These are phyloP conservation scores for Zoanthus solanderi DNA, from an alignment of 92 coral and sea anemone genomes.

Conservation along the genomic window DNA sequence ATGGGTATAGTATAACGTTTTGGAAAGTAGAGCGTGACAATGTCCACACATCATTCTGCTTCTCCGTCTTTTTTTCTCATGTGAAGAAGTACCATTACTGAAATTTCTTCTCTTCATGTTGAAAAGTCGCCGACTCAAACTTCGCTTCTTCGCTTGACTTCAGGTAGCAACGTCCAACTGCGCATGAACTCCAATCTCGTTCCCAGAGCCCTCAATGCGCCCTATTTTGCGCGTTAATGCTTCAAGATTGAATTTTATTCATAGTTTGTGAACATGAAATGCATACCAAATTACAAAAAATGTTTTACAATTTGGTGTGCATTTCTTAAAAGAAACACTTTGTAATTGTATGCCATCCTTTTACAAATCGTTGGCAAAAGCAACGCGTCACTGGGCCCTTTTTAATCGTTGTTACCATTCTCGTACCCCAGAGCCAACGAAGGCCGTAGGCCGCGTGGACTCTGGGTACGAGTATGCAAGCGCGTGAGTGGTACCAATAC, in stretches of 20 bases:
- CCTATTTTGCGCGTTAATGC: not conserved
- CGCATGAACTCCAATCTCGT: not conserved
- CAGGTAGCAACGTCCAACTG: not conserved
- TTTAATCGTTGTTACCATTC: not conserved
- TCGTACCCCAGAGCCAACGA: not conserved
- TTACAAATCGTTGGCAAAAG: not conserved
- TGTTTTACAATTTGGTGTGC: not conserved
- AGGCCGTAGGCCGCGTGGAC: not conserved
- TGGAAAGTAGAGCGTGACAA: not conserved
- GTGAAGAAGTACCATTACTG: not conserved
- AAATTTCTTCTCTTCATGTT: constrained; percentile 6
- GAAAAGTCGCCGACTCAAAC: not conserved
- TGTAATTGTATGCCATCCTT: not conserved
- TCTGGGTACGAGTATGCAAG: not conserved
- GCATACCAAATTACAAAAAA: not conserved
- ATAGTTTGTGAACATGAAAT: not conserved
- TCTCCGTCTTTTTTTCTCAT: not conserved
- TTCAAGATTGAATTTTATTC: not conserved
- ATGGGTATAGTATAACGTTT: not conserved
- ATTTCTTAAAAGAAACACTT: not conserved
- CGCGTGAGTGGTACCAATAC: not conserved
- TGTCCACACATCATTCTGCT: constrained; percentile 12
- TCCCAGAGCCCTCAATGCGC: not conserved
- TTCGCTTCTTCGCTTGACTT: not conserved
- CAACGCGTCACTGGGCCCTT: not conserved